Evolutionary conservation across 2,888 invertebrate genomes (phyloP).

Genomic region (Tupiocoris notatus): DNA sequence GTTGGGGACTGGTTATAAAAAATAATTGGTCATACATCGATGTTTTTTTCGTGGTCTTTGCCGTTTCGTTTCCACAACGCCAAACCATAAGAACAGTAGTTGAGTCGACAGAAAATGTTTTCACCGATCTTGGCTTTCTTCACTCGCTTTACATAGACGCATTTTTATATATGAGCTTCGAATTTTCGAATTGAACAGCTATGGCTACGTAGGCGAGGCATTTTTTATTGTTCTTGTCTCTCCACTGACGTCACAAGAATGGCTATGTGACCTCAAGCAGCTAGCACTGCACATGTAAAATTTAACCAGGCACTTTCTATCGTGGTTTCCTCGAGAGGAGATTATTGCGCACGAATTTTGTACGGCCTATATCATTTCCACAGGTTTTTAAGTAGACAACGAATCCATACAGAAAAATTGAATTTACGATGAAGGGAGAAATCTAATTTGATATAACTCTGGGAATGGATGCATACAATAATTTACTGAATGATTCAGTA

Average conservation of each 20-base stretch:
- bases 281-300: background rate
- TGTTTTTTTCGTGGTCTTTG: no score
- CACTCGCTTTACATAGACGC: conserved; percentile 11
- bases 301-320: no score
- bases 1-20: no score
- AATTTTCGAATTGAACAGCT: background rate
- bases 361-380: background rate
- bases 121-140: conserved; percentile 35
- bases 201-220: background rate
- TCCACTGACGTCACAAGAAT: background rate
- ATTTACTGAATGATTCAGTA: no score
- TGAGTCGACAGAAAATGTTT: background rate
- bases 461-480: no score
- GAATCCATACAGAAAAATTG: no score
- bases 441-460: no score
- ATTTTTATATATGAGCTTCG: background rate
- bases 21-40: no score
- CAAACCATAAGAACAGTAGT: background rate
- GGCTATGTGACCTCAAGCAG: background rate
- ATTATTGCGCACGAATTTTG: background rate
- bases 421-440: no score
- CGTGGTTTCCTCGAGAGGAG: background rate
- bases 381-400: no score
- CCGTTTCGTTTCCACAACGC: background rate
- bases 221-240: background rate